phyloP scores from a whole-genome alignment of 2,797 vertebrate genomes.

The Coreius guichenoti region DNA sequence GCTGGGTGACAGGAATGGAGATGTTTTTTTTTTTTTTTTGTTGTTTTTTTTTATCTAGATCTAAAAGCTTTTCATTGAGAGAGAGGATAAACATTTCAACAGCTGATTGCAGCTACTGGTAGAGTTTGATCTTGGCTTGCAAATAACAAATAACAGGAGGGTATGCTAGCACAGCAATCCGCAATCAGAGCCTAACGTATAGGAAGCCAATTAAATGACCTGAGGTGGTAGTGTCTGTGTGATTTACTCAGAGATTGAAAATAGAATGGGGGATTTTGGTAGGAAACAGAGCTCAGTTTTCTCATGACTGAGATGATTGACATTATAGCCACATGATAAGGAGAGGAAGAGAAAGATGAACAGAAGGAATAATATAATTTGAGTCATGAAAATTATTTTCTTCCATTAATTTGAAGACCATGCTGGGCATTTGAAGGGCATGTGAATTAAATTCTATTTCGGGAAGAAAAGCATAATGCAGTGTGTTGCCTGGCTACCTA shows the following conservation, averaged over 20 bases:
- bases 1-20: not conserved
- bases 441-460: not conserved
- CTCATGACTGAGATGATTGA: not conserved
- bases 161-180: too few relatives aligned
- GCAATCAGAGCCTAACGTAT: not conserved
- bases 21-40: too few relatives aligned
- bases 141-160: not conserved
- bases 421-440: not conserved
- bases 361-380: too few relatives aligned
- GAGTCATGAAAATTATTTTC: not conserved
- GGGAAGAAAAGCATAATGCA: not conserved
- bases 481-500: constrained; percentile 6
- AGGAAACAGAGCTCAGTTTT: not conserved
- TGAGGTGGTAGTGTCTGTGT: not conserved
- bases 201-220: not conserved
- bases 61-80: not conserved
- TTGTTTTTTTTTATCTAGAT: not conserved
- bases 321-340: not conserved
- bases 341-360: not conserved
- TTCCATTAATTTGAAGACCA: not conserved
- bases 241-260: not conserved
- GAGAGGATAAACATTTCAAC: not conserved
- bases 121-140: not conserved
- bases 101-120: not conserved
- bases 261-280: not conserved